These are phyloP conservation scores for Dynastes maya DNA, from an alignment of 2,888 invertebrate species.

Conservation along the genomic window DNA sequence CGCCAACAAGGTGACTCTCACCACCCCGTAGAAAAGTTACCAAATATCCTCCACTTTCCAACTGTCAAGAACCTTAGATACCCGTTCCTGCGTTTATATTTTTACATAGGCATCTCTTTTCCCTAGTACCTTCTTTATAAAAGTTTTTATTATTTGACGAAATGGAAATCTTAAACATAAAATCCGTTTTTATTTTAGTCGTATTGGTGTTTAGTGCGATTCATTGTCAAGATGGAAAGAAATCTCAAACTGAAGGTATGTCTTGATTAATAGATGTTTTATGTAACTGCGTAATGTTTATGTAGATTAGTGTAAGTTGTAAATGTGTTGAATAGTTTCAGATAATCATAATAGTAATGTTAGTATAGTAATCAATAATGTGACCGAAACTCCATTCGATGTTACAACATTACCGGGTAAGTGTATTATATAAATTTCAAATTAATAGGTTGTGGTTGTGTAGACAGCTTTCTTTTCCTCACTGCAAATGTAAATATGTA, in stretches of 20 bases:
- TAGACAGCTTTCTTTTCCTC: not conserved
- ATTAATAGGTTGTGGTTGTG: not conserved
- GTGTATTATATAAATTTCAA: slow-evolving; percentile 4
- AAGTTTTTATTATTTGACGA: not conserved
- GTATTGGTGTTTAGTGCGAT: slow-evolving; percentile 13
- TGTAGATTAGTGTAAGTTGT: not conserved
- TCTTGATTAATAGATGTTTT: slow-evolving; percentile 16
- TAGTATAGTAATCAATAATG: not conserved
- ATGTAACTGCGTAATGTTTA: not conserved
- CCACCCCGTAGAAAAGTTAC: slow-evolving; percentile 13
- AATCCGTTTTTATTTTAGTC: slow-evolving; percentile 13
- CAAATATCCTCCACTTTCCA: slow-evolving; percentile 2
- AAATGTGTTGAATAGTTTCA: slow-evolving; percentile 21
- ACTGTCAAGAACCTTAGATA: slow-evolving; percentile 14
- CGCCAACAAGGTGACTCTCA: not conserved
- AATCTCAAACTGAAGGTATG: slow-evolving; percentile 11
- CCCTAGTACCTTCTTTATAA: not conserved
- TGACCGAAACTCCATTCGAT: not conserved
- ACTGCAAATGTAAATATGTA: not conserved
- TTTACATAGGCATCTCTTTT: not conserved
- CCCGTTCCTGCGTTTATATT: slow-evolving; percentile 14
- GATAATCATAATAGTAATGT: not conserved
- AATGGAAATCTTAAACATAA: not conserved
- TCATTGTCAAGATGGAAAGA: slow-evolving; percentile 2
- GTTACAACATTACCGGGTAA: slow-evolving; percentile 20